These are phyloP conservation scores for Capromys pilorides DNA, from an alignment of 2,797 vertebrate species.

Conservation along the genomic window DNA sequence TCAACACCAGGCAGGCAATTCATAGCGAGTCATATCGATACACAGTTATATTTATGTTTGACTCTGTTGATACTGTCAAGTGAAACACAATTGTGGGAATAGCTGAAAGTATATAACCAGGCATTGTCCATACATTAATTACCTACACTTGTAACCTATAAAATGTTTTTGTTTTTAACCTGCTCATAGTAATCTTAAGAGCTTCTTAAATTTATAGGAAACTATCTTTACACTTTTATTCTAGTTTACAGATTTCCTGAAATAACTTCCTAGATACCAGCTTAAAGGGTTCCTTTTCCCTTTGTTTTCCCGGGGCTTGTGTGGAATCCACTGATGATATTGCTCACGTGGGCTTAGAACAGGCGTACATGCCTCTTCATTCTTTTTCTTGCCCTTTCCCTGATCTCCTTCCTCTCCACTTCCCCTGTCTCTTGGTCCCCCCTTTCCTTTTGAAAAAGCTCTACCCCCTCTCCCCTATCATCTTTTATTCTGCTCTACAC, in stretches of 20 bases:
- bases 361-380: not conserved
- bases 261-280: not conserved
- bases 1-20: not conserved
- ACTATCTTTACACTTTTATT: conserved; percentile 7
- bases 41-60: not conserved
- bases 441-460: not conserved
- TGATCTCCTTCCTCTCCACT: not conserved
- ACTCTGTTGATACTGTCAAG: not conserved
- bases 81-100: not conserved
- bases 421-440: not conserved
- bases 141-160: not conserved
- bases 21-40: not conserved
- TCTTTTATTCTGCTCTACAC: not conserved
- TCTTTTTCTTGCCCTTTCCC: not conserved
- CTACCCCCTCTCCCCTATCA: not conserved
- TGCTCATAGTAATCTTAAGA: conserved; percentile 43
- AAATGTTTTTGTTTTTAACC: conserved; percentile 35
- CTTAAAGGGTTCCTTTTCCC: not conserved
- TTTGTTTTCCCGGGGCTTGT: no score
- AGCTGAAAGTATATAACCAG: conserved; percentile 23
- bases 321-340: not conserved
- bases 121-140: not conserved
- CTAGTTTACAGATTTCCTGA: not conserved
- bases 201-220: conserved; percentile 20
- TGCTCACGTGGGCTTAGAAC: not conserved